Conservation (phyloP, 2,797 vertebrate species). For the Malurus splendens region DNA sequence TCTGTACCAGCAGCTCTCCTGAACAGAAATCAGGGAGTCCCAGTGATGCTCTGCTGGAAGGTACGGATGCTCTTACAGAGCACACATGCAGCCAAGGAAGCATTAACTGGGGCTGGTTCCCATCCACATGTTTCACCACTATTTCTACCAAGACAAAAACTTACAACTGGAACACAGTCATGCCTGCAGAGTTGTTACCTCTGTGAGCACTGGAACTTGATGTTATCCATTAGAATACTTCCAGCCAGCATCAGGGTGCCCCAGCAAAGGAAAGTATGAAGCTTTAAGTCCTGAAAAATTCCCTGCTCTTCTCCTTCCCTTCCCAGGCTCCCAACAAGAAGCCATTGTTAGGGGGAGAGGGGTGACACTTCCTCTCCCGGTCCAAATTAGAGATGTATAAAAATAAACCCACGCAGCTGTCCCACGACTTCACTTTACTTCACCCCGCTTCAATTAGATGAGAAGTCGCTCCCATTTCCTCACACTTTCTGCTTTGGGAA, state of each 20-base stretch:
- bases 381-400: neutral
- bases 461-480: neutral
- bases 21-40: neutral
- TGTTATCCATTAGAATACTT: neutral
- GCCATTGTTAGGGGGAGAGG: slow-evolving; percentile 15
- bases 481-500: neutral
- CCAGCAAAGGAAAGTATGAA: neutral
- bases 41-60: neutral
- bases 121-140: neutral
- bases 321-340: slow-evolving; percentile 28
- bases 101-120: neutral
- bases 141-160: neutral
- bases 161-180: neutral
- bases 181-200: neutral
- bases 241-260: neutral
- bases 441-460: neutral
- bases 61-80: neutral
- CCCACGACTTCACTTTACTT: neutral
- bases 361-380: slow-evolving; percentile 30
- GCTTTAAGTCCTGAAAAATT: neutral
- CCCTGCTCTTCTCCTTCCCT: neutral
- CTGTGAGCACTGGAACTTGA: neutral
- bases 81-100: neutral
- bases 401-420: slow-evolving; percentile 1
- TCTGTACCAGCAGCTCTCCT: neutral